Evolutionary conservation across 2,888 invertebrate genomes (phyloP).

Genomic region (Leptinotarsa peninsularis): DNA sequence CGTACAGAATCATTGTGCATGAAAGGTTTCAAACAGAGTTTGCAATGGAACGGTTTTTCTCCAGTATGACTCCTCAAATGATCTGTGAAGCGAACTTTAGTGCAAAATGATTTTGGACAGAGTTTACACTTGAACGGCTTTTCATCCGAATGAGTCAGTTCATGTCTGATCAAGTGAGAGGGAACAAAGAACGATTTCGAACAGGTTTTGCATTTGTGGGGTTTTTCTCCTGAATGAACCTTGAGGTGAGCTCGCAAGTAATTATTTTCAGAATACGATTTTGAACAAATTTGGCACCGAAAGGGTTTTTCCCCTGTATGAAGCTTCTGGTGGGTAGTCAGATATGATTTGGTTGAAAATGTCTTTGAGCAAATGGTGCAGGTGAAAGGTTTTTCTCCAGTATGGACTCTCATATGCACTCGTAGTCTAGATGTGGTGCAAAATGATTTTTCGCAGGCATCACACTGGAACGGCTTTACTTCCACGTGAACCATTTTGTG

Average conservation of each 20-base stretch:
- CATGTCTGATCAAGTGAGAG: neutral
- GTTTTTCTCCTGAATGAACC: neutral
- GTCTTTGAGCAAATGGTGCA: neutral
- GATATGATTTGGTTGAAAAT: neutral
- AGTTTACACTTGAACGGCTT: neutral
- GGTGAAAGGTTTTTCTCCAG: neutral
- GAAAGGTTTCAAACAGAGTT: neutral
- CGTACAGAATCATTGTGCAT: neutral
- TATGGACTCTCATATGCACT: neutral
- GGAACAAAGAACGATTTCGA: neutral
- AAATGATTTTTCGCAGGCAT: neutral
- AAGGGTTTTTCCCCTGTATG: neutral
- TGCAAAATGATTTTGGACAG: neutral
- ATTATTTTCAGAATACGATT: neutral
- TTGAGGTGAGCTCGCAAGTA: neutral
- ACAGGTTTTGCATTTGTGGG: neutral
- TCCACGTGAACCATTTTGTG: neutral
- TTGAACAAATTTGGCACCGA: neutral
- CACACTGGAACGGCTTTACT: neutral
- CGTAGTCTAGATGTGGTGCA: neutral
- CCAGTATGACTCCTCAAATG: neutral
- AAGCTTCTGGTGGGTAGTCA: neutral
- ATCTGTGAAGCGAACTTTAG: neutral
- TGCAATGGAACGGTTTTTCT: neutral
- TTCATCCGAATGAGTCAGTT: neutral